Evolutionary conservation across 2,888 invertebrate species (phyloP).

Genomic region (Sinentomon sp.): DNA sequence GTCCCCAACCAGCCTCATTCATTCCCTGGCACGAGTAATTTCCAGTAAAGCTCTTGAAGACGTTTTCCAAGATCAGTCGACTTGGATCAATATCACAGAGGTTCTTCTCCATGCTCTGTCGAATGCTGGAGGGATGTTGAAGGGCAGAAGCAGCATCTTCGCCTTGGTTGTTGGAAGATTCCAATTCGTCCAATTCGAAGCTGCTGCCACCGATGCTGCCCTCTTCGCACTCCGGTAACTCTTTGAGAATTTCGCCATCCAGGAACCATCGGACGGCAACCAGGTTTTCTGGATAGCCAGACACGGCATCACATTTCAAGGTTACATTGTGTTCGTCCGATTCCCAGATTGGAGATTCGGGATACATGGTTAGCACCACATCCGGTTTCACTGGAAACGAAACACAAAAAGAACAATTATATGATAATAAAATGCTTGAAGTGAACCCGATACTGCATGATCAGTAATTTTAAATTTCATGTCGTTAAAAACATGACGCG

Average conservation of each 20-base stretch:
- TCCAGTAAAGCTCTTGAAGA: constrained; percentile 68
- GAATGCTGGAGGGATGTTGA: no score
- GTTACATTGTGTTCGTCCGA: constrained; percentile 51
- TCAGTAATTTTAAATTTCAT: no score
- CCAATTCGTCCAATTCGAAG: constrained; percentile 7
- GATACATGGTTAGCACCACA: constrained; percentile 46
- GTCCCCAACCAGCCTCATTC: constrained; percentile 70
- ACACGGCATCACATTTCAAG: constrained; percentile 44
- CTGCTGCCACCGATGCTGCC: constrained; percentile 12
- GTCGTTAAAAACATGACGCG: no score
- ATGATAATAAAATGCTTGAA: no score
- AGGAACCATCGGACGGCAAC: constrained; percentile 63
- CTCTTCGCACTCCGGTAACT: constrained; percentile 42
- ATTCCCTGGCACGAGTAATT: constrained; percentile 79
- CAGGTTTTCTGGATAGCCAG: constrained; percentile 41
- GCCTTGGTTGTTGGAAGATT: no score
- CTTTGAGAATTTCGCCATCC: constrained; percentile 51
- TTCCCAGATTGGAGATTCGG: constrained; percentile 45
- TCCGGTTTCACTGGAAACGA: constrained; percentile 38
- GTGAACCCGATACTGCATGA: no score
- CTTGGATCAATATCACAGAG: constrained; percentile 56
- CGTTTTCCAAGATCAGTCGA: constrained; percentile 50
- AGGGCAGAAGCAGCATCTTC: no score
- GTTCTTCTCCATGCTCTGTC: constrained; percentile 1
- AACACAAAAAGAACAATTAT: constrained; percentile 9